phyloP scores from a whole-genome alignment of 2,797 vertebrate genomes.

The Sebastes minor region DNA sequence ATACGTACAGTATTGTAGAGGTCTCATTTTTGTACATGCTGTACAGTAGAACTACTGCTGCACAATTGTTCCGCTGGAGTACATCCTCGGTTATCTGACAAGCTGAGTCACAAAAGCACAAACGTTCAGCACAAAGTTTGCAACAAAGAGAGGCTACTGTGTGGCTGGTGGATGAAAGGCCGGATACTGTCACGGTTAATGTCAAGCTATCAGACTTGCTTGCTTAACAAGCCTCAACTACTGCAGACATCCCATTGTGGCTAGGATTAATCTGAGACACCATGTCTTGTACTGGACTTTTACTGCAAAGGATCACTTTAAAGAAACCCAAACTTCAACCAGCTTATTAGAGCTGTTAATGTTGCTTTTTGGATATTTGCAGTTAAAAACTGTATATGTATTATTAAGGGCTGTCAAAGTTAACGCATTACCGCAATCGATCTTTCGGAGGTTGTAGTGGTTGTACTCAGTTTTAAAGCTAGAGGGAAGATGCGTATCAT shows the following conservation, averaged over 20 bases:
- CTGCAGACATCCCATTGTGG: background rate
- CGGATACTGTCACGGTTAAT: background rate
- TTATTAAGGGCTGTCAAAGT: no score
- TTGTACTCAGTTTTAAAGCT: no score
- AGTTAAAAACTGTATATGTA: background rate
- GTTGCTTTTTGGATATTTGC: background rate
- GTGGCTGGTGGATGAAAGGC: background rate
- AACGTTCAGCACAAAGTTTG: constrained; percentile 15
- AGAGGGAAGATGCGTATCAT: no score
- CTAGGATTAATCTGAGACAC: background rate
- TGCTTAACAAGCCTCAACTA: background rate
- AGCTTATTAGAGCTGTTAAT: background rate
- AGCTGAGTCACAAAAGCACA: constrained; percentile 3
- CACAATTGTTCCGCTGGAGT: constrained; percentile 12
- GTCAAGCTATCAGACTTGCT: background rate
- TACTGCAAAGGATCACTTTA: background rate
- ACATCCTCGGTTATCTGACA: background rate
- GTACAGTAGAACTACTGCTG: background rate
- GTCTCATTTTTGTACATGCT: background rate
- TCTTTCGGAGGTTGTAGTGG: no score
- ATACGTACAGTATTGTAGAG: background rate
- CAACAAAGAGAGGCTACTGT: constrained; percentile 3
- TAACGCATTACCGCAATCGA: no score
- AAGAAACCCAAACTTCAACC: background rate
- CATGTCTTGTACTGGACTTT: background rate